phyloP scores from a whole-genome alignment of 2,113 vertebrate species.

The Ameiurus melas region DNA sequence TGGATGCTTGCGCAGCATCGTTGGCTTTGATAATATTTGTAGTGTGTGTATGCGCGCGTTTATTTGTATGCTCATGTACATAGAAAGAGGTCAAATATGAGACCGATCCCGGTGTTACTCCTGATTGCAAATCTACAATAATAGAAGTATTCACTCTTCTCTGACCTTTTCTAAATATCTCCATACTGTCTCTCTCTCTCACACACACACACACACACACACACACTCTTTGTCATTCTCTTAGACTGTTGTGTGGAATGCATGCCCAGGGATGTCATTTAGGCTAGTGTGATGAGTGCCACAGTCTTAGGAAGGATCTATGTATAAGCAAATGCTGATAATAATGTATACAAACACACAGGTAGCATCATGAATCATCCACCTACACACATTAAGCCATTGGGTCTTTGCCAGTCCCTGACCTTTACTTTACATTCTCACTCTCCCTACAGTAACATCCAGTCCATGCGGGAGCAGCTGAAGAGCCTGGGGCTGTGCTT shows the following conservation, averaged over 20 bases:
- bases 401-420: neutral
- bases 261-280: neutral
- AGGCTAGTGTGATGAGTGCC: neutral
- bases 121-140: constrained; percentile 17
- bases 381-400: constrained; percentile 9
- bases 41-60: neutral
- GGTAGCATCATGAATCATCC: neutral
- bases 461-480: constrained; percentile 89
- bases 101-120: neutral
- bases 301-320: neutral
- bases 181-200: neutral
- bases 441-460: constrained; percentile 81
- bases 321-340: constrained; percentile 9
- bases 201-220: neutral
- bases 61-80: neutral
- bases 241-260: neutral
- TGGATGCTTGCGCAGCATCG: neutral
- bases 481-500: constrained; percentile 89
- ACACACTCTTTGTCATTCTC: neutral
- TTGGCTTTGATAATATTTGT: constrained; percentile 13
- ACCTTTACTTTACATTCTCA: constrained; percentile 18
- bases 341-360: neutral
- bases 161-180: neutral
- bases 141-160: neutral
- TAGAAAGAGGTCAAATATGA: neutral